Conservation (phyloP, 2,113 vertebrate genomes). For the Syngnathus typhle region DNA sequence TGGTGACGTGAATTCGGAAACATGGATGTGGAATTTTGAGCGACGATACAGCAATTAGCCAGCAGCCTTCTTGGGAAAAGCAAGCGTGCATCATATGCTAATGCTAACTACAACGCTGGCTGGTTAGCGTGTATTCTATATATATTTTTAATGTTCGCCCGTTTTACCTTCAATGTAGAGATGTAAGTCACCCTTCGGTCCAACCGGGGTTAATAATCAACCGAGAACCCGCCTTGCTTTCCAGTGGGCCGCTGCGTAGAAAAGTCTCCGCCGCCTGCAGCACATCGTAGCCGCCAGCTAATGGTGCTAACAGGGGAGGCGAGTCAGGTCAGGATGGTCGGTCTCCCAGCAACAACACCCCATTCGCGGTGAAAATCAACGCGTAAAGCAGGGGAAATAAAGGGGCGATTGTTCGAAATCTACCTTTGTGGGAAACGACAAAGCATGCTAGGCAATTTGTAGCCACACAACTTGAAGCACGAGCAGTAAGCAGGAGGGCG, state of each 20-base stretch:
- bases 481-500: constrained; percentile 9
- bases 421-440: constrained; percentile 16
- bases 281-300: constrained; percentile 59
- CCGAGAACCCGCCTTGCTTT: constrained; percentile 31
- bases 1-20: too few relatives aligned
- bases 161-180: constrained; percentile 59
- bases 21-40: neutral
- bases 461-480: neutral
- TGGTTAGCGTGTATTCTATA: neutral
- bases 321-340: constrained; percentile 50
- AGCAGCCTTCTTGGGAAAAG: constrained; percentile 3
- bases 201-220: constrained; percentile 27
- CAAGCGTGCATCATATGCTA: constrained; percentile 20
- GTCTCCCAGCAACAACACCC: constrained; percentile 65
- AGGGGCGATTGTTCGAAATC: constrained; percentile 9
- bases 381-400: neutral
- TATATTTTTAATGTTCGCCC: constrained; percentile 35
- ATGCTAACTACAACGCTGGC: constrained; percentile 32
- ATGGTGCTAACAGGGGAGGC: constrained; percentile 44
- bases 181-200: constrained; percentile 41
- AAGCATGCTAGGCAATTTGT: constrained; percentile 21
- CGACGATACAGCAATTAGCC: neutral
- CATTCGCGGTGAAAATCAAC: constrained; percentile 41
- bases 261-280: constrained; percentile 38
- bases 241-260: constrained; percentile 30